phyloP scores from a whole-genome alignment of 1,140 invertebrate genomes.

The Lithobius niger region DNA sequence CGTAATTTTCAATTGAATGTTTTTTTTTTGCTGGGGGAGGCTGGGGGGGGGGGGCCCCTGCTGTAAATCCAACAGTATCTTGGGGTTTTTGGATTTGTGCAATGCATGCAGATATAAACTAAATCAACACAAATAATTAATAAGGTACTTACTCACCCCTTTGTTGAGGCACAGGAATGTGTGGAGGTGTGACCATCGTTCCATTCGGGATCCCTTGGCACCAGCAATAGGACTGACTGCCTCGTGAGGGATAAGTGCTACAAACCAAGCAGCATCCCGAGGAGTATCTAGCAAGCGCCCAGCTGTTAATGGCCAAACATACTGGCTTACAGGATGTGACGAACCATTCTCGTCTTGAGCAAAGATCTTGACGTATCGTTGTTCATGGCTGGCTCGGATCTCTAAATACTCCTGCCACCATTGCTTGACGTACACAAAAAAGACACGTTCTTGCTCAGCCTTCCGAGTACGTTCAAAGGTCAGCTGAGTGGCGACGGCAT shows the following conservation, averaged over 20 bases:
- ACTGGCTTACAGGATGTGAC: conserved; percentile 31
- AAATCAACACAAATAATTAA: too few species aligned
- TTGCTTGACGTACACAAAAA: conserved; percentile 34
- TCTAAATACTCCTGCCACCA: conserved; percentile 37
- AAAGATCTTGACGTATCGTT: conserved; percentile 36
- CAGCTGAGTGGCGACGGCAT: conserved; percentile 26
- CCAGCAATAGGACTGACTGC: conserved; percentile 22
- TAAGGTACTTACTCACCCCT: conserved; percentile 31
- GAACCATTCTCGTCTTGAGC: conserved; percentile 36
- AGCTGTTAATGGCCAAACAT: conserved; percentile 29
- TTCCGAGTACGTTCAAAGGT: conserved; percentile 13
- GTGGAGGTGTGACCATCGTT: conserved; percentile 32
- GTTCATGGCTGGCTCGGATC: conserved; percentile 28
- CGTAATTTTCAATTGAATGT: too few species aligned
- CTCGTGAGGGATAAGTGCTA: conserved; percentile 30
- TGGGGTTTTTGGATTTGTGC: too few species aligned
- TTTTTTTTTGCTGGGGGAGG: too few species aligned
- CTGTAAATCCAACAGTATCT: too few species aligned
- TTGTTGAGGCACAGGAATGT: conserved; percentile 32
- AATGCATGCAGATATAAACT: too few species aligned
- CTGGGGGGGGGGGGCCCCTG: too few species aligned
- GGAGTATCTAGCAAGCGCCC: conserved; percentile 32
- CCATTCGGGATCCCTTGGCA: conserved; percentile 21
- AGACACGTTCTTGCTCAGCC: conserved; percentile 30
- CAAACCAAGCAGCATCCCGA: conserved; percentile 33